Percentiles rank a stretch among this genome's conserved stretches.
These are phyloP conservation scores for Pyrocephalus nanus DNA, from an alignment of 2,797 vertebrate species.

Conservation along the genomic window DNA sequence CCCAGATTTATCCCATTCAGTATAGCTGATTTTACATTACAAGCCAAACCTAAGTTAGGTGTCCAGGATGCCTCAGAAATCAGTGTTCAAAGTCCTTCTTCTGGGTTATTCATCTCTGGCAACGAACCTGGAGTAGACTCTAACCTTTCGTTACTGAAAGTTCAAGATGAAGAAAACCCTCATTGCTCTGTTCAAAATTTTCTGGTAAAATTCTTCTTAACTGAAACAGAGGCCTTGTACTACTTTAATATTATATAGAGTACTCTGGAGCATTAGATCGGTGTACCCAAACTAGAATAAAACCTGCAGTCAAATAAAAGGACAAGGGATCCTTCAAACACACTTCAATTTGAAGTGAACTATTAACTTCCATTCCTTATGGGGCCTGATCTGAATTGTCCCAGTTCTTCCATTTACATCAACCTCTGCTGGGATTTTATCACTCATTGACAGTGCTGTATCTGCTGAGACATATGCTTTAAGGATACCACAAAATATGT, in stretches of 20 bases:
- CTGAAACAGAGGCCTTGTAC: not conserved
- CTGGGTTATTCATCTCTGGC: not conserved
- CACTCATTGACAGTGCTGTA: not conserved
- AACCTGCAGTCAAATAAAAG: not conserved
- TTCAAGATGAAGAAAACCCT: not conserved
- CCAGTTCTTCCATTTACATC: not conserved
- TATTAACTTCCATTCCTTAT: conserved; percentile 11
- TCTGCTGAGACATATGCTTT: not conserved
- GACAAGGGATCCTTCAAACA: not conserved
- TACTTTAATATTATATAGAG: not conserved
- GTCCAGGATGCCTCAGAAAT: not conserved
- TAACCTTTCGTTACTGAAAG: not conserved
- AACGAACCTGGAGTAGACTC: not conserved
- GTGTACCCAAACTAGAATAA: not conserved
- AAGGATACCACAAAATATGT: not conserved
- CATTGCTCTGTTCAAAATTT: not conserved
- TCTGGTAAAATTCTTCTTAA: not conserved
- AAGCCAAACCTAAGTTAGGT: not conserved
- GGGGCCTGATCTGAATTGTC: not conserved
- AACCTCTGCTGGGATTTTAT: not conserved
- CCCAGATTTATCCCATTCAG: not conserved
- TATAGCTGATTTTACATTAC: not conserved
- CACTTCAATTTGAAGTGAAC: conserved; percentile 5
- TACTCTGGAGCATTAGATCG: not conserved
- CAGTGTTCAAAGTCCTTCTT: rapidly evolving